These are phyloP conservation scores for Corticium candelabrum DNA, from an alignment of 37 sponge, comb jelly and placozoan species.

Conservation along the genomic window DNA sequence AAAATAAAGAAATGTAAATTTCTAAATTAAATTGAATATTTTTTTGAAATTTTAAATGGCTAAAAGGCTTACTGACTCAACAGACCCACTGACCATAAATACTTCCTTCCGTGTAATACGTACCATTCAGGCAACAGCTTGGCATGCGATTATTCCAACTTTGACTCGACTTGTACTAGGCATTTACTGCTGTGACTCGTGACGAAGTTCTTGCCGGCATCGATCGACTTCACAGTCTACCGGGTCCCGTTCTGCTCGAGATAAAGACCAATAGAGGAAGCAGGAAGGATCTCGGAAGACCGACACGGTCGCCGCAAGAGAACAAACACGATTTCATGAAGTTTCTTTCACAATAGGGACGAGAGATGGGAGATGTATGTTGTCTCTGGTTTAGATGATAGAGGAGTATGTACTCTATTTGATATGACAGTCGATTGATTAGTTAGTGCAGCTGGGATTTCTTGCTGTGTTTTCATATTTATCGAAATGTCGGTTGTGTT, in stretches of 20 bases:
- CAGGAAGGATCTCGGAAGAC: background rate
- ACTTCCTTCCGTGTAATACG: background rate
- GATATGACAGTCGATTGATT: too few species aligned
- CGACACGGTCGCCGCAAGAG: background rate
- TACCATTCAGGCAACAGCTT: constrained; percentile 9
- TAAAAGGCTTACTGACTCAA: too few species aligned
- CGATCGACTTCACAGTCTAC: background rate
- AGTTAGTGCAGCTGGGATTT: too few species aligned
- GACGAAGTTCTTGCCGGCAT: background rate
- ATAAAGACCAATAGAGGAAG: background rate
- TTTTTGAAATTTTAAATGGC: too few species aligned
- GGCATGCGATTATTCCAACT: constrained; percentile 16
- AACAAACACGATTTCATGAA: background rate
- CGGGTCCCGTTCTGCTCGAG: background rate
- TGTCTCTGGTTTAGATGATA: too few species aligned
- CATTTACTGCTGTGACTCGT: background rate
- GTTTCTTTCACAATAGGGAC: too few species aligned
- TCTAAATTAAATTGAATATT: too few species aligned
- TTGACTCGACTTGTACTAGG: background rate
- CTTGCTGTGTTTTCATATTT: too few species aligned
- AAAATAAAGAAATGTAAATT: too few species aligned
- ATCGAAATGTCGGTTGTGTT: too few species aligned
- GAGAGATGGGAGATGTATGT: too few species aligned
- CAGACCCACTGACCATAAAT: background rate
- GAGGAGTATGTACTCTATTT: too few species aligned